Percentiles rank a stretch among this genome's conserved stretches.
Evolutionary conservation across 2,888 invertebrate genomes (phyloP).

Genomic region (Hermaeophaga mercurialis): DNA sequence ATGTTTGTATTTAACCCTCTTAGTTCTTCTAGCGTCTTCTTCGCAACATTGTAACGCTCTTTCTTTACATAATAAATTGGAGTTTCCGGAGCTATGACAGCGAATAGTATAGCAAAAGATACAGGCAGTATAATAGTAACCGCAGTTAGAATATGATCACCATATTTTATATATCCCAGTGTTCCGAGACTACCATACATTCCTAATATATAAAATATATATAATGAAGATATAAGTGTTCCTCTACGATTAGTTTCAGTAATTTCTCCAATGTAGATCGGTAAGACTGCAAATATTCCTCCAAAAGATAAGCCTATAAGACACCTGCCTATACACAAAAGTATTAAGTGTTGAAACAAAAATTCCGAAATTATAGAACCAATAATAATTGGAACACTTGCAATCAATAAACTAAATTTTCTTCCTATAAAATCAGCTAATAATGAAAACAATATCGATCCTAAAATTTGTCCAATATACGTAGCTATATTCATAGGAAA

Average conservation of each 20-base stretch:
- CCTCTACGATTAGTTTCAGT: background rate
- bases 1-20: background rate
- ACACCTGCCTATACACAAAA: background rate
- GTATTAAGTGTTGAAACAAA: too few relatives aligned
- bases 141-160: too few relatives aligned
- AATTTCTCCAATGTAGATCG: conserved; percentile 6
- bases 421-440: conserved; percentile 6
- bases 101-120: too few relatives aligned
- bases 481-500: background rate
- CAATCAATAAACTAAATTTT: background rate
- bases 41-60: background rate
- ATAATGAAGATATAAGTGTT: too few relatives aligned
- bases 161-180: background rate
- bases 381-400: background rate
- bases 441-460: background rate
- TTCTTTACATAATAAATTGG: background rate
- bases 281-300: conserved; percentile 5
- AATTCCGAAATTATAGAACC: too few relatives aligned
- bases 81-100: background rate
- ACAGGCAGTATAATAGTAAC: too few relatives aligned
- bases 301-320: background rate
- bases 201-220: background rate
- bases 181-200: background rate
- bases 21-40: background rate
- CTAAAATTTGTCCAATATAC: background rate